Percentiles rank a stretch among this genome's conserved stretches.
These are phyloP conservation scores for Buceros bicornis DNA, from an alignment of 2,797 vertebrate species.

Conservation along the genomic window DNA sequence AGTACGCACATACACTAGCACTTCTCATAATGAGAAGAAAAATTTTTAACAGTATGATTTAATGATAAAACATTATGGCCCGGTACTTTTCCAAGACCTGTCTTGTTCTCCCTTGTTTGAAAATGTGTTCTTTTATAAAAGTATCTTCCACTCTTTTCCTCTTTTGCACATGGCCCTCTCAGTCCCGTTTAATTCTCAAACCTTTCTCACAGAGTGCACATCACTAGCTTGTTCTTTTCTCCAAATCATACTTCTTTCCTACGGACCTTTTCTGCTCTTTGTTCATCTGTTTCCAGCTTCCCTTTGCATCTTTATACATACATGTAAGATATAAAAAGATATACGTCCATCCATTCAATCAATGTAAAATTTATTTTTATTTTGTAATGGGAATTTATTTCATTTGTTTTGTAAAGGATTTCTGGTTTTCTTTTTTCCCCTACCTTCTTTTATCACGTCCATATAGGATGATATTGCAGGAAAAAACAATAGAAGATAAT, in stretches of 20 bases:
- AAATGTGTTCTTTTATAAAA: not conserved
- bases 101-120: not conserved
- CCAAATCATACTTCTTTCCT: not conserved
- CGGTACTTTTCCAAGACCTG: not conserved
- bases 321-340: not conserved
- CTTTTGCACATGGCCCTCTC: not conserved
- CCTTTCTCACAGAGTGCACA: not conserved
- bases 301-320: not conserved
- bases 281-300: not conserved
- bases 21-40: not conserved
- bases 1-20: not conserved
- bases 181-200: not conserved
- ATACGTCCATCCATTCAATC: not conserved
- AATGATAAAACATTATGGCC: not conserved
- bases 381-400: not conserved
- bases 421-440: rapidly evolving
- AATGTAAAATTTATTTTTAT: not conserved
- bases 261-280: not conserved
- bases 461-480: not conserved
- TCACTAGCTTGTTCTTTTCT: not conserved
- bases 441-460: not conserved
- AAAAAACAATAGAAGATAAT: not conserved
- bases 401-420: not conserved
- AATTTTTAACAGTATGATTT: not conserved
- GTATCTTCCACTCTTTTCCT: not conserved